Evolutionary conservation across 2,888 invertebrate genomes (phyloP).

Genomic region (Drosophila subsilvestris): DNA sequence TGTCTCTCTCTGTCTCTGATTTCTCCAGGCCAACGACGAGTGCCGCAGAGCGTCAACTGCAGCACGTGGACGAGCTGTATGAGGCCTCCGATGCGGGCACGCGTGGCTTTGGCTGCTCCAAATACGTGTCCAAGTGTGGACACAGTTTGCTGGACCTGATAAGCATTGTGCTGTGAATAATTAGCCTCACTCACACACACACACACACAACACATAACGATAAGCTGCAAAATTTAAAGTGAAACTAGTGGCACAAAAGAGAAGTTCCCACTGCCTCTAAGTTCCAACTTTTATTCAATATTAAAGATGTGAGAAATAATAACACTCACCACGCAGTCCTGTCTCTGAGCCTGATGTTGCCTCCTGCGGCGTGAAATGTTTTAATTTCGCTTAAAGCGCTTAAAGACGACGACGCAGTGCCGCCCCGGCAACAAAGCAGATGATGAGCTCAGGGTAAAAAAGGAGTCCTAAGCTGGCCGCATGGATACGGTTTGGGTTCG

Average conservation of each 20-base stretch:
- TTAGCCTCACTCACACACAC: not conserved
- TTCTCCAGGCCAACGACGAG: conserved; percentile 78
- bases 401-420: conserved; percentile 62
- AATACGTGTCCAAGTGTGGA: conserved; percentile 73
- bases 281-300: not conserved
- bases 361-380: conserved; percentile 70
- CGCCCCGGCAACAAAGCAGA: conserved; percentile 57
- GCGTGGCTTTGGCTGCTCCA: conserved; percentile 60
- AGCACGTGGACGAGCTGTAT: conserved; percentile 62
- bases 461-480: conserved; percentile 66
- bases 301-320: not conserved
- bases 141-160: conserved; percentile 79
- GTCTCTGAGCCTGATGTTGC: not conserved
- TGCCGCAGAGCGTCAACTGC: conserved; percentile 63
- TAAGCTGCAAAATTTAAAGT: not conserved
- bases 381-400: conserved; percentile 77
- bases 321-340: not conserved
- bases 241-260: not conserved
- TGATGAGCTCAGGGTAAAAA: conserved; percentile 25
- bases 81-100: conserved; percentile 64
- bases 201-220: not conserved
- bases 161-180: conserved; percentile 64
- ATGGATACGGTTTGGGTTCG: conserved; percentile 38
- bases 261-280: too few relatives aligned
- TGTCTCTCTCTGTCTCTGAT: conserved; percentile 37